Evolutionary conservation across 1,140 invertebrate genomes (phyloP).

Genomic region (Drosophila bifasciata): DNA sequence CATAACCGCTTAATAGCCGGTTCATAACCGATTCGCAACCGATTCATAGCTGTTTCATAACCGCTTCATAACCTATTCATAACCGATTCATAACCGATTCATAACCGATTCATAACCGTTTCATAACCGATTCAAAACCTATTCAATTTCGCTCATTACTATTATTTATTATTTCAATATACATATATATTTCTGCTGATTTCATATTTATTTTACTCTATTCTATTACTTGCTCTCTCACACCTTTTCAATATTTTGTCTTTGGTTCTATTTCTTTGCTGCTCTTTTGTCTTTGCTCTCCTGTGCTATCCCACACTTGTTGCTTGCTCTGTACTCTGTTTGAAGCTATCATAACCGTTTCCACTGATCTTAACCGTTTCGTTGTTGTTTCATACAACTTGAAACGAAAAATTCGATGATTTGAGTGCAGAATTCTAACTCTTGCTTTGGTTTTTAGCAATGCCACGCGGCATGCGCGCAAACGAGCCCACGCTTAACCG

Average conservation of each 20-base stretch:
- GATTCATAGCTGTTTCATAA: too few relatives aligned
- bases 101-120: too few relatives aligned
- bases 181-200: not conserved
- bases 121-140: too few relatives aligned
- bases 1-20: too few relatives aligned
- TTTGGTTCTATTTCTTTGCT: not conserved
- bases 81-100: too few relatives aligned
- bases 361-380: conserved; percentile 1
- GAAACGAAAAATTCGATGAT: not conserved
- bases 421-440: conserved; percentile 39
- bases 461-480: conserved; percentile 70
- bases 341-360: not conserved
- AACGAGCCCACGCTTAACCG: conserved; percentile 60
- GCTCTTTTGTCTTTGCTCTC: too few relatives aligned
- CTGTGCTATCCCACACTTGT: too few relatives aligned
- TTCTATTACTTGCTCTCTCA: not conserved
- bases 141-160: too few relatives aligned
- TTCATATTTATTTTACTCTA: not conserved
- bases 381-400: not conserved
- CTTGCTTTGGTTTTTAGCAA: conserved; percentile 73
- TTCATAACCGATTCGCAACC: too few relatives aligned
- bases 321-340: not conserved
- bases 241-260: not conserved
- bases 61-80: too few relatives aligned
- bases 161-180: not conserved